phyloP scores from a whole-genome alignment of 2,797 vertebrate genomes.

The Chelon labrosus region DNA sequence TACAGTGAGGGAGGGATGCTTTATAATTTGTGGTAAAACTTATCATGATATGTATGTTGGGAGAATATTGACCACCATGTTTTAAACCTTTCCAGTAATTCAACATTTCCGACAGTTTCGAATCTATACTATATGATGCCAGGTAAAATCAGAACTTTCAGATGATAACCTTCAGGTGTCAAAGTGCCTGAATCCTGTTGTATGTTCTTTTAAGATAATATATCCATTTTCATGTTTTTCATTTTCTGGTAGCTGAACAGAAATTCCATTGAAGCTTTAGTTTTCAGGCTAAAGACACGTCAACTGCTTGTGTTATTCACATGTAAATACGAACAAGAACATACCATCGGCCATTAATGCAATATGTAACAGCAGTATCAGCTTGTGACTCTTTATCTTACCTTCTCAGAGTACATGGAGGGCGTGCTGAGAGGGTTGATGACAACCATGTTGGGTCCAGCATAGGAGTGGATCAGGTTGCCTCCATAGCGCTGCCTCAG shows the following conservation, averaged over 20 bases:
- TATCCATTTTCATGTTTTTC: too few species aligned
- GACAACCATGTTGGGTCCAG: conserved; percentile 92
- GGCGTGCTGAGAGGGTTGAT: conserved; percentile 95
- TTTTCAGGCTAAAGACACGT: background rate
- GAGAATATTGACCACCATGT: too few species aligned
- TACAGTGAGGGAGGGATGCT: background rate
- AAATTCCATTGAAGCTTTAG: background rate
- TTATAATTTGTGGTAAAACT: too few species aligned
- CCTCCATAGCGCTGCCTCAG: conserved; percentile 94
- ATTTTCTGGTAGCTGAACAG: too few species aligned
- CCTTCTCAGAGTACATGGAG: conserved; percentile 98
- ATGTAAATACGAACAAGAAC: background rate
- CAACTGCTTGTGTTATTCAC: background rate
- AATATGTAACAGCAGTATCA: background rate
- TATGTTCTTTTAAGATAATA: too few species aligned
- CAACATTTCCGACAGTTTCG: too few species aligned
- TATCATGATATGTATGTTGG: too few species aligned
- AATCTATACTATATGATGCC: too few species aligned
- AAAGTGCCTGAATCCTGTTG: too few species aligned
- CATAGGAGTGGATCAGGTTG: conserved; percentile 93
- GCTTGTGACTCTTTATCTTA: conserved; percentile 47
- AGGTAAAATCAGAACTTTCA: too few species aligned
- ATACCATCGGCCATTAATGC: background rate
- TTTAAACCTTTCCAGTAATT: too few species aligned
- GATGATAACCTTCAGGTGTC: too few species aligned